Percentiles rank a stretch among this genome's conserved stretches.
Conservation (phyloP, 2,113 vertebrate species). For the Bujurquina vittata region DNA sequence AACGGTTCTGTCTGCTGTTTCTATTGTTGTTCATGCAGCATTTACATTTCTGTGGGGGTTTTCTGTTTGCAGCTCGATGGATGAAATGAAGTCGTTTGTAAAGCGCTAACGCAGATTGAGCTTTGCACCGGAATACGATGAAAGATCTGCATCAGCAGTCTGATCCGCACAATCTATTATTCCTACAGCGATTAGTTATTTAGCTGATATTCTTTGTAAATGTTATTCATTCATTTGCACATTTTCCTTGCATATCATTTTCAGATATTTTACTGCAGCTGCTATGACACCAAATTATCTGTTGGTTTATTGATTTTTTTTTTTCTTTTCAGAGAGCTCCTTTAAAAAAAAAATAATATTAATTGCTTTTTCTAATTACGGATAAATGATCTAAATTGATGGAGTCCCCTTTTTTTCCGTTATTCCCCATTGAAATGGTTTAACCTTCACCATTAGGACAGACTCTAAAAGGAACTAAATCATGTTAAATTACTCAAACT, state of each 20-base stretch:
- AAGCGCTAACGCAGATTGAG: background rate
- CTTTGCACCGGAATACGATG: background rate
- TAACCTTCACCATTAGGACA: background rate
- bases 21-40: background rate
- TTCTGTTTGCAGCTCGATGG: background rate
- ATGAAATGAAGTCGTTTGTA: background rate
- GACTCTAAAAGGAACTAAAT: background rate
- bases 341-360: background rate
- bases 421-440: conserved; percentile 9
- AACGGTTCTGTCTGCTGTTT: background rate
- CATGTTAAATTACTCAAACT: background rate
- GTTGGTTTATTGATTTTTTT: background rate
- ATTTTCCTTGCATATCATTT: background rate
- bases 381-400: conserved; percentile 7
- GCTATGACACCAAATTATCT: background rate
- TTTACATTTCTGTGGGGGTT: background rate
- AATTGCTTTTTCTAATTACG: conserved; percentile 7
- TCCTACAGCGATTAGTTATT: background rate
- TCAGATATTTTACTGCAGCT: background rate
- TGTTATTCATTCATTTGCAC: background rate
- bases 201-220: background rate
- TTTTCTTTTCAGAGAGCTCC: background rate
- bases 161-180: background rate
- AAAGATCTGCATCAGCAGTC: background rate
- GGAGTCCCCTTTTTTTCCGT: background rate